Evolutionary conservation across 2,888 invertebrate genomes (phyloP), one percentile per base, ranked within the genome.

Genomic region (Ceramica pisi): DNA sequence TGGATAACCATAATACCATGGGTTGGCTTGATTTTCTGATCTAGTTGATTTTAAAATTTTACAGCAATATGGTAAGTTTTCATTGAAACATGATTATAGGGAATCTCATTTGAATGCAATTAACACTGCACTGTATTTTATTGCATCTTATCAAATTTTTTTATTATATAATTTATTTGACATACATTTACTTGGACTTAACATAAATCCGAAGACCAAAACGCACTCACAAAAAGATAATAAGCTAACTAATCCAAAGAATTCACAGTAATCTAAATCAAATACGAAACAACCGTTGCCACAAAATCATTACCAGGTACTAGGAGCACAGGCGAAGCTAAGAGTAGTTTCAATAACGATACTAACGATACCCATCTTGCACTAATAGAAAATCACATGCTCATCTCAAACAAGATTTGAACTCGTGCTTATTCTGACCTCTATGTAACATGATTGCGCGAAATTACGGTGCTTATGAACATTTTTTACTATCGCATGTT

Each of bases 391-490:
- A 77, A 75, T 78, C 78, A 79, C 82, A 82, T 60, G 62, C 67
- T 48, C 71, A 64, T 78, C 62, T 67, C 31, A 71, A 77, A 68
- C 67, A 78, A 65, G 64, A 66, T 64, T 31, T 53, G 60, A 62
- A 65, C 78, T 79, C 78, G 72, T 82, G 82, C 72, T 63, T 60
- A 56, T 57, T 56, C 63, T 84, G 82, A 83, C 86, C 82, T 82
- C 82, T 78, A 72, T 75, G 78, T 78, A 82, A 78, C 78, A 78
- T 84, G 71, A 78, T 80, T 78, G 78, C 71, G 78, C 75, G 57
- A 87, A 85, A 82, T 84, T 83, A 81, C 86, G 82, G 86, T 87
- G 79, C 73, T 75, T 75, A 72, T 31, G 63, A 74, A 16, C 16
- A 57, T 62, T 85, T 83, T 85, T 83, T 85, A 85, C 70, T 63